Evolutionary conservation across 2,888 invertebrate species (phyloP).

Genomic region (Metalampra italica): DNA sequence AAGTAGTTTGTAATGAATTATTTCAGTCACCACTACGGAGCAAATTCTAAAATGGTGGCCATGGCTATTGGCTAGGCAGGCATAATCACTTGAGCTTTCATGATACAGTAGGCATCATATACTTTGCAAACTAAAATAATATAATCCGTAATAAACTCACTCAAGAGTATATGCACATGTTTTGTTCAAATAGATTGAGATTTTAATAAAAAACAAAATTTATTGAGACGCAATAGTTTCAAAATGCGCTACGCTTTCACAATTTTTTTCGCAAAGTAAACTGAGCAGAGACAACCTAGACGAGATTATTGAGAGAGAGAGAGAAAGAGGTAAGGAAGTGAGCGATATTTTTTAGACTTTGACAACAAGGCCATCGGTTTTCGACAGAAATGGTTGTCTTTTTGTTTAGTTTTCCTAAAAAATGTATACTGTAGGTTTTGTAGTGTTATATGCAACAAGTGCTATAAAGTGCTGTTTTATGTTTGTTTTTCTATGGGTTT

Average conservation of each 20-base stretch:
- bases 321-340: neutral
- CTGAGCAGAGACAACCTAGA: neutral
- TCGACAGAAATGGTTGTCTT: neutral
- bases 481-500: too few species aligned
- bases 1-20: constrained; percentile 58
- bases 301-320: neutral
- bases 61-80: constrained; percentile 66
- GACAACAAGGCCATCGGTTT: too few species aligned
- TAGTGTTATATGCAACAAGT: neutral
- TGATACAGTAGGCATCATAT: constrained; percentile 32
- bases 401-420: neutral
- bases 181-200: constrained; percentile 41
- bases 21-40: constrained; percentile 45
- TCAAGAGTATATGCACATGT: constrained; percentile 74
- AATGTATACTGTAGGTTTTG: too few species aligned
- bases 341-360: too few species aligned
- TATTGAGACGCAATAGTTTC: constrained; percentile 62
- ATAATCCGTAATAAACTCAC: constrained; percentile 56
- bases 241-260: constrained; percentile 68
- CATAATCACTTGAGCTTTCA: constrained; percentile 56
- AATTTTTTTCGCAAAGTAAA: constrained; percentile 42
- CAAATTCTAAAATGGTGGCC: constrained; percentile 77
- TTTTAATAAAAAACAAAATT: constrained; percentile 41
- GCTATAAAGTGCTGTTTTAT: neutral
- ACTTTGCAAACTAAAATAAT: constrained; percentile 26